phyloP scores from a whole-genome alignment of 2,888 invertebrate genomes.

The Spodoptera picta region DNA sequence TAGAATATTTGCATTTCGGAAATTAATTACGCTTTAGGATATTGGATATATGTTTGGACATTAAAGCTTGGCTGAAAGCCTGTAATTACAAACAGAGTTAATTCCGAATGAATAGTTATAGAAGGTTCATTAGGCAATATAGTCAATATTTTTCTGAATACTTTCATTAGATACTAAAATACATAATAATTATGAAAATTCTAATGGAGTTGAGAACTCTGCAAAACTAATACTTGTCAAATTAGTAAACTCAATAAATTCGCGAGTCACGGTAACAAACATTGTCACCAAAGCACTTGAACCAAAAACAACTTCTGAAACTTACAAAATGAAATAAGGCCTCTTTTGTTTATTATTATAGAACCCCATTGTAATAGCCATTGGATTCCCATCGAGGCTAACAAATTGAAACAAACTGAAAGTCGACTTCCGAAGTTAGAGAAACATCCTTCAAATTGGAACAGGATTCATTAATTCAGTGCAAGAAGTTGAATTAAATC shows the following conservation, averaged over 20 bases:
- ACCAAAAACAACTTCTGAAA: slow-evolving; percentile 46
- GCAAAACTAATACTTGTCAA: slow-evolving; percentile 26
- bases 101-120: not conserved
- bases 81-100: not conserved
- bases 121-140: not conserved
- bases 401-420: slow-evolving; percentile 84
- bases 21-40: slow-evolving; percentile 15
- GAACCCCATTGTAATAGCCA: slow-evolving; percentile 73
- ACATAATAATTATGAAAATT: not conserved
- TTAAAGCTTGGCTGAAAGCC: not conserved
- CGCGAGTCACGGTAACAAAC: slow-evolving; percentile 43
- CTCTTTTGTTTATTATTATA: slow-evolving; percentile 75
- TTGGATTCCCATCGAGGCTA: slow-evolving; percentile 79
- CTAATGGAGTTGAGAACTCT: slow-evolving; percentile 11
- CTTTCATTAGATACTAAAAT: too few relatives aligned
- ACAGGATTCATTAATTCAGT: slow-evolving; percentile 81
- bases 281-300: slow-evolving; percentile 50
- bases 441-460: slow-evolving; percentile 71
- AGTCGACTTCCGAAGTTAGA: slow-evolving; percentile 78
- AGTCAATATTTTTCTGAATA: not conserved
- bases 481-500: slow-evolving; percentile 83
- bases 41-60: slow-evolving; percentile 3
- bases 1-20: slow-evolving; percentile 25
- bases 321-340: slow-evolving; percentile 62
- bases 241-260: slow-evolving; percentile 31